Evolutionary conservation across 2,113 vertebrate genomes (phyloP).

Genomic region (Epinephelus moara): DNA sequence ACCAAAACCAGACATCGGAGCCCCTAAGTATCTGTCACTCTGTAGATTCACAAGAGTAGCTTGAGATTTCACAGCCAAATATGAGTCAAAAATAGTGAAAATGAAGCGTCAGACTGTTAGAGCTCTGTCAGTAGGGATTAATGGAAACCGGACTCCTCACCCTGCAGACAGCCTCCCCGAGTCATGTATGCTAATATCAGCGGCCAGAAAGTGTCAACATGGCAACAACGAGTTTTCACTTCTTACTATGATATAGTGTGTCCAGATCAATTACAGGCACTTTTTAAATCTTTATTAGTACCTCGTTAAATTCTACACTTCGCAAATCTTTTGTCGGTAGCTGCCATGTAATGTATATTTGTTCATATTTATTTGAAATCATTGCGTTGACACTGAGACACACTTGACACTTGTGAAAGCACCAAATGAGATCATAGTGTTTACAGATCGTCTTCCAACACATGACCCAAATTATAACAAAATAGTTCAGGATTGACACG

Average conservation of each 20-base stretch:
- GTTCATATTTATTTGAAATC: background rate
- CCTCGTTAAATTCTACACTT: background rate
- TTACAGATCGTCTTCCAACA: background rate
- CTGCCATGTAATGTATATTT: background rate
- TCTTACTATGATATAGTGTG: background rate
- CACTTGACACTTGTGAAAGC: background rate
- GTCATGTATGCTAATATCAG: background rate
- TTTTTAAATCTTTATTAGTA: background rate
- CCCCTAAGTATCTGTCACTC: conserved; percentile 17
- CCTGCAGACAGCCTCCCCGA: conserved; percentile 1
- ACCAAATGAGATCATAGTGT: background rate
- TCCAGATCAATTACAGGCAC: background rate
- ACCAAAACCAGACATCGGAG: conserved; percentile 21
- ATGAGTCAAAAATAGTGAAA: conserved; percentile 3
- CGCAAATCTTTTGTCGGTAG: background rate
- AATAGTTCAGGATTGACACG: background rate
- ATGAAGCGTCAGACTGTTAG: background rate
- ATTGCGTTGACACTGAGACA: background rate
- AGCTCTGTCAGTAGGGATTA: conserved; percentile 1
- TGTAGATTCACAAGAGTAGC: background rate
- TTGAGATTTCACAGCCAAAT: background rate
- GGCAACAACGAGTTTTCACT: background rate
- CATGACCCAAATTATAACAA: conserved; percentile 3
- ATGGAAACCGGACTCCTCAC: conserved; percentile 28
- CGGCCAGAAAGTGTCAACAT: conserved; percentile 9